A percentile compares a stretch with the other conserved stretches of the same genome.
These are phyloP conservation scores for Cololabis saira DNA, from an alignment of 2,113 vertebrate genomes.

Conservation along the genomic window DNA sequence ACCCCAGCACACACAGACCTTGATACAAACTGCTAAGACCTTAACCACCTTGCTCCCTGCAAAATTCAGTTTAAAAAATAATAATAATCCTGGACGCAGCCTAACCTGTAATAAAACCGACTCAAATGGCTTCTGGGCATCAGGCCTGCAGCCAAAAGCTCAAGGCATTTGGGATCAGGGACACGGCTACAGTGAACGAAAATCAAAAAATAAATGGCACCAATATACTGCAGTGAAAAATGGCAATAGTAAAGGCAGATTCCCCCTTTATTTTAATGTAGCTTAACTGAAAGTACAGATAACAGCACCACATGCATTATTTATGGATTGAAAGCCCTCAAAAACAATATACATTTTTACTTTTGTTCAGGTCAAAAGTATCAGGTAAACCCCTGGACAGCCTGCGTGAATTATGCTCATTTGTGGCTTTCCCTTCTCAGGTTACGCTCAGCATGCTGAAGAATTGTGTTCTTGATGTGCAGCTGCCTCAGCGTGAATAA, in stretches of 20 bases:
- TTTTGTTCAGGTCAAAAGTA: background rate
- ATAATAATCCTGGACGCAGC: background rate
- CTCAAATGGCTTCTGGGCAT: background rate
- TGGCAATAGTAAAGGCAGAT: background rate
- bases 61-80: background rate
- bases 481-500: conserved; percentile 9
- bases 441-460: background rate
- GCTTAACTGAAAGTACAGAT: background rate
- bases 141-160: background rate
- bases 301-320: background rate
- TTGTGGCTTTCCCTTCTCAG: conserved; percentile 1
- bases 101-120: background rate
- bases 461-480: background rate
- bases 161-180: background rate
- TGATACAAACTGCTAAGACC: conserved; percentile 4
- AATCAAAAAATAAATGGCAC: background rate
- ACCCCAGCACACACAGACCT: background rate
- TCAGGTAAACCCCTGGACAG: background rate
- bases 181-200: background rate
- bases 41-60: conserved; percentile 1
- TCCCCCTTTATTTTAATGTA: background rate
- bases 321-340: background rate
- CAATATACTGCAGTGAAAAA: too few species aligned
- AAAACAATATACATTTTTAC: background rate
- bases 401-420: background rate